Evolutionary conservation across 2,797 vertebrate species (phyloP), one percentile per base, ranked within the genome.

Genomic region (Coreius guichenoti): DNA sequence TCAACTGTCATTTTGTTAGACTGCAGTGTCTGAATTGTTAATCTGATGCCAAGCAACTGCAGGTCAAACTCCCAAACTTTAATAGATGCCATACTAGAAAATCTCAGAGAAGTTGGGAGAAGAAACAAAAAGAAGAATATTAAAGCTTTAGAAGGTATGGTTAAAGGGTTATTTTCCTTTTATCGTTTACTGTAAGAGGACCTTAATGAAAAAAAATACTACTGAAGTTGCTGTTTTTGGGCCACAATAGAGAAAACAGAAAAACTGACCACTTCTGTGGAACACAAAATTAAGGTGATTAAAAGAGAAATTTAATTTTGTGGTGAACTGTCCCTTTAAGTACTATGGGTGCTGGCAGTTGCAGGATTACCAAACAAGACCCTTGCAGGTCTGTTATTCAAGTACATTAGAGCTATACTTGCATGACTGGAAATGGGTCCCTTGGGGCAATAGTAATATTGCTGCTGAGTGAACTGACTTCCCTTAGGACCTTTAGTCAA

Each of bases 1-100:
- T 88, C 87, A 84, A 87, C 87, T 90, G 88, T 74, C 74, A 82
- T 89, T 84, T 43, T 47, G 87, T 81, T 82, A 86, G 82, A 51
- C 76, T 45, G 74, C 81, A 70, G 89, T 90, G 92, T 91, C 89
- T 91, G 89, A 89, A 86, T 89, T 87, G 86, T 82, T 92, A 92
- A 94, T 93, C 91, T 89, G 91, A 89, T 90, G 90, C 88, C 88
- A 82, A 86, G 84, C 77, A 83, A 86, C 91, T 49, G 8, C 39
- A 87, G 90, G 84, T 91, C 81, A 70, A 67, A 29, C 36, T 82
- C 31, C 16, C 39, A 86, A 56, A 89, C 80, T 88, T 86, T 92
- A 92, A 93, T 91, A 92, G 92, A 93, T 92, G 89, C 90, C 87
- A 81, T 87, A 84, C 47, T 31, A 39, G 84, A 84, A 68, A 83